Evolutionary conservation across 2,113 vertebrate genomes (phyloP).

Genomic region (Seriola rivoliana): DNA sequence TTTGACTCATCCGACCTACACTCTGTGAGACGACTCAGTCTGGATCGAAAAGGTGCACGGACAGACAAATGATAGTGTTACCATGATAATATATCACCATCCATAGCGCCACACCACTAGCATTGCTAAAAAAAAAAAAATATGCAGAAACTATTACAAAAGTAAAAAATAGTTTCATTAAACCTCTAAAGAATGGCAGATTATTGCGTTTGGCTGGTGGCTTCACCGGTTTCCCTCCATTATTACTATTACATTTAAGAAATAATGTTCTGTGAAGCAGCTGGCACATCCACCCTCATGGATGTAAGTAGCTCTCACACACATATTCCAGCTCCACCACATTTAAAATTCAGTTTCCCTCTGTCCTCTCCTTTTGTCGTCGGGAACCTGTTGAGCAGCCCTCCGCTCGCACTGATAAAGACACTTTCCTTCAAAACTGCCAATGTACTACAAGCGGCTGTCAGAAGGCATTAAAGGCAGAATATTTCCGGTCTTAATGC

Average conservation of each 20-base stretch:
- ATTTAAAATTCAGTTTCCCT: background rate
- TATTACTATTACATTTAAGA: too few species aligned
- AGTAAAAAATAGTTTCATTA: too few species aligned
- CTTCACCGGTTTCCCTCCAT: background rate
- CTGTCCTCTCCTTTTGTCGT: background rate
- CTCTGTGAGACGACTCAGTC: too few species aligned
- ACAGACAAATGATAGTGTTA: too few species aligned
- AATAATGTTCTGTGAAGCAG: background rate
- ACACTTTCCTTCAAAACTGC: conserved; percentile 36
- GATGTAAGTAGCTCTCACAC: background rate
- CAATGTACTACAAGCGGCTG: conserved; percentile 28
- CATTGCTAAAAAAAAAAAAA: too few species aligned
- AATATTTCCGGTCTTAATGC: conserved; percentile 27
- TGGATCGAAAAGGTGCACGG: too few species aligned
- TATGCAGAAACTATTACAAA: too few species aligned
- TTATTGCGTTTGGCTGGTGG: too few species aligned
- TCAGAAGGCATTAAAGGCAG: conserved; percentile 60
- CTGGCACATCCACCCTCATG: background rate
- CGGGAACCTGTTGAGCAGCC: conserved; percentile 37
- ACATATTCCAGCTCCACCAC: background rate
- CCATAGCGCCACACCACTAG: too few species aligned
- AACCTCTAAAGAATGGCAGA: too few species aligned
- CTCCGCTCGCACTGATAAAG: background rate
- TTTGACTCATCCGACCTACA: too few species aligned
- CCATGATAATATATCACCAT: too few species aligned